Conservation (phyloP, 2,797 vertebrate genomes). For the Distichodus sexfasciatus region DNA sequence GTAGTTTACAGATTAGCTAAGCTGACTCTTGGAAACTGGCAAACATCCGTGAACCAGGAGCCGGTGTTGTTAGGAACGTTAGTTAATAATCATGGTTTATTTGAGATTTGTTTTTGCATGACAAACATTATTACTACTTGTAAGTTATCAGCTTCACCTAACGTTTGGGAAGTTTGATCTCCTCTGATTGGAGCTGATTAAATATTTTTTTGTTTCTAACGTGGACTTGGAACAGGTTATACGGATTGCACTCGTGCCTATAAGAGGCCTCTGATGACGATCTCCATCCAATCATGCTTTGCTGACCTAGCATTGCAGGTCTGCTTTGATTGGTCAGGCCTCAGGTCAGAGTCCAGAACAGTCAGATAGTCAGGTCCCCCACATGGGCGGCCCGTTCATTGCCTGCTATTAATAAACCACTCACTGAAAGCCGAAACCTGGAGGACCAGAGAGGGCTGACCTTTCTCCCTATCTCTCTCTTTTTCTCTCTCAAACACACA, state of each 20-base stretch:
- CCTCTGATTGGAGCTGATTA: too few relatives aligned
- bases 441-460: slow-evolving; percentile 40
- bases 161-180: too few relatives aligned
- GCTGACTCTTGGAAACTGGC: slow-evolving; percentile 9
- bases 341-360: slow-evolving; percentile 48
- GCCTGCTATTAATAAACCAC: slow-evolving; percentile 70
- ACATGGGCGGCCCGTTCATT: slow-evolving; percentile 58
- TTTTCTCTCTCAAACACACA: too few relatives aligned
- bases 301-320: slow-evolving; percentile 46
- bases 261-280: slow-evolving; percentile 1
- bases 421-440: slow-evolving; percentile 52
- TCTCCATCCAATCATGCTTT: slow-evolving; percentile 37
- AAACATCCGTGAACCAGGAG: slow-evolving; percentile 22
- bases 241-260: neutral
- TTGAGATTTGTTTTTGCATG: too few relatives aligned
- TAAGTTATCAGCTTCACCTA: too few relatives aligned
- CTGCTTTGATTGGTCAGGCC: slow-evolving; percentile 35
- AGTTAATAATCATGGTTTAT: too few relatives aligned
- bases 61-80: too few relatives aligned
- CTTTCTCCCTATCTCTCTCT: slow-evolving; percentile 41
- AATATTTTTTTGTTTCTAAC: too few relatives aligned
- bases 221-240: neutral
- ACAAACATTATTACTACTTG: too few relatives aligned
- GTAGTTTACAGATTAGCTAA: slow-evolving; percentile 48
- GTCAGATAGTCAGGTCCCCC: slow-evolving; percentile 56